Percentiles rank a stretch among this genome's conserved stretches.
These are phyloP conservation scores for Brachyalestes nurse DNA, from an alignment of 2,797 vertebrate species.

Conservation along the genomic window DNA sequence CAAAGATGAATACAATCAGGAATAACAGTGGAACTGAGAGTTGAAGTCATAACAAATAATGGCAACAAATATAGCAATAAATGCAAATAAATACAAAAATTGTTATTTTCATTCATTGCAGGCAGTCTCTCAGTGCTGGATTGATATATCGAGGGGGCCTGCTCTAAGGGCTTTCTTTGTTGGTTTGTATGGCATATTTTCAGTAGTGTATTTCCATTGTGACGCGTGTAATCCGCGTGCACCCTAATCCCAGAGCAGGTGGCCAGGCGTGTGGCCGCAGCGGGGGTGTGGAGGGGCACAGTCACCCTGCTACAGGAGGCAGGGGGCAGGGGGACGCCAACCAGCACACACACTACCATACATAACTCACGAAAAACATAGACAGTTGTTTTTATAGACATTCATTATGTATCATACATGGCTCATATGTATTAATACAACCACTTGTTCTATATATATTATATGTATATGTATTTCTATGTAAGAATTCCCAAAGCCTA, in stretches of 20 bases:
- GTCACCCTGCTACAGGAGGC: conserved; percentile 60
- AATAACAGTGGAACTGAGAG: background rate
- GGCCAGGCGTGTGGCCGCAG: conserved; percentile 75
- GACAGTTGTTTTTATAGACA: background rate
- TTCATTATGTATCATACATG: background rate
- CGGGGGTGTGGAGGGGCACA: conserved; percentile 61
- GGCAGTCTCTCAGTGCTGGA: background rate
- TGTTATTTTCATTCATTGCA: background rate
- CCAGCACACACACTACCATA: background rate
- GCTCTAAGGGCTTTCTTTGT: conserved; percentile 60
- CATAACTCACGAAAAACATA: background rate
- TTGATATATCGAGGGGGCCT: conserved; percentile 23
- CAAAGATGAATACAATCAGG: conserved; percentile 9
- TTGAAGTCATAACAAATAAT: too few relatives aligned
- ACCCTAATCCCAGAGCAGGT: conserved; percentile 82
- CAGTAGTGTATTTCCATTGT: conserved; percentile 77
- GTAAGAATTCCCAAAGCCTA: too few relatives aligned
- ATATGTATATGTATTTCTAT: background rate
- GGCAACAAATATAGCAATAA: background rate
- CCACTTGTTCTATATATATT: background rate
- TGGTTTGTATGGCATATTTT: conserved; percentile 68
- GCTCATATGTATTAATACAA: background rate
- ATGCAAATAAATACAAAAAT: background rate
- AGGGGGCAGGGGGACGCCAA: conserved; percentile 39
- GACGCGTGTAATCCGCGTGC: conserved; percentile 79